Percentiles rank a stretch among this genome's conserved stretches.
phyloP scores from a whole-genome alignment of 1,140 invertebrate genomes.

The Tribolium castaneum region DNA sequence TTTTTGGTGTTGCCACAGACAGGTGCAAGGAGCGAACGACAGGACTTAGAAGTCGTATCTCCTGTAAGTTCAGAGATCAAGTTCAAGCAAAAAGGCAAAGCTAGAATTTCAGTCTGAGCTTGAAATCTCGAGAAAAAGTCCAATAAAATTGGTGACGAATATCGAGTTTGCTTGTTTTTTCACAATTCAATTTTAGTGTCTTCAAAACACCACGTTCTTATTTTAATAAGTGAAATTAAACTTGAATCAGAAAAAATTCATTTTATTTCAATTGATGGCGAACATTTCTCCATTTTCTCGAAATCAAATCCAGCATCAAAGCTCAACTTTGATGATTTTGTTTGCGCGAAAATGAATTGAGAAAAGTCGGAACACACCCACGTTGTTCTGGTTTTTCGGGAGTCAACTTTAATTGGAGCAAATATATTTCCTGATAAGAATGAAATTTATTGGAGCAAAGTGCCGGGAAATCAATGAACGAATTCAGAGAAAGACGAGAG shows the following conservation, averaged over 20 bases:
- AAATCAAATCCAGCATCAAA: too few species aligned
- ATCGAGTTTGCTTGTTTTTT: too few species aligned
- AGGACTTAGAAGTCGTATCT: neutral
- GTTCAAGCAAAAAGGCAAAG: neutral
- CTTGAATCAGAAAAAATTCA: too few species aligned
- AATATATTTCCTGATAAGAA: conserved; percentile 7
- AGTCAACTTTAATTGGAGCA: neutral
- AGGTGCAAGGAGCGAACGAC: neutral
- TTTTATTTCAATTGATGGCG: too few species aligned
- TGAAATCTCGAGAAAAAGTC: neutral
- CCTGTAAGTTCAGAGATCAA: neutral
- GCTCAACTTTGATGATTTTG: too few species aligned
- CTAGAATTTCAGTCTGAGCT: neutral
- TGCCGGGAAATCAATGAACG: conserved; percentile 16
- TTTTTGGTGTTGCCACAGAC: neutral
- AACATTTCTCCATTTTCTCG: too few species aligned
- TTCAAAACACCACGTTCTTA: too few species aligned
- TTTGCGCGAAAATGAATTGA: too few species aligned
- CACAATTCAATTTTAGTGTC: too few species aligned
- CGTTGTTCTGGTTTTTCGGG: too few species aligned
- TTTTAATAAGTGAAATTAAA: too few species aligned
- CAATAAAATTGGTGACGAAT: neutral
- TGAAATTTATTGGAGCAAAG: neutral
- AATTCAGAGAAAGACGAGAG: neutral
- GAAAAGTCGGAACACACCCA: too few species aligned